Evolutionary conservation across 2,888 invertebrate species (phyloP), one percentile per base, ranked within the genome.

Genomic region (Ypsolopha scabrella): DNA sequence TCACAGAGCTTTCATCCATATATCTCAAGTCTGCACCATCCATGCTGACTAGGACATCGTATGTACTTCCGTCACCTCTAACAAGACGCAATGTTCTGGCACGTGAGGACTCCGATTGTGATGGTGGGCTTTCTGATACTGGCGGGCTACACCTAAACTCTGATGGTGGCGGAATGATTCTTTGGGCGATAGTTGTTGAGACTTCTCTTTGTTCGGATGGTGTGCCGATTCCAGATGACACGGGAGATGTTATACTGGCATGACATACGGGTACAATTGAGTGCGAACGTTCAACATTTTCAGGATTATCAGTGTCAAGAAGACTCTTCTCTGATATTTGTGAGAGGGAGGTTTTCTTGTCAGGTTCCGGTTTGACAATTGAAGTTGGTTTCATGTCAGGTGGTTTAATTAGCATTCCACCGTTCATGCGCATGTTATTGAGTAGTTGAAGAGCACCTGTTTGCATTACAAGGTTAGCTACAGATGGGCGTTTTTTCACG

Each of bases 1-100:
- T 92, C 44, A 95, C 90, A 35, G 95, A 95, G 73, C 95, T 95
- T 70, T 96, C 96, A 70, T 96, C 96, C 96, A 96, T 96, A 74
- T 90, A 96, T 47, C 94, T 90, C 51, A 96, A 80, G 75, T 96
- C 96, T n/a, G 94, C 93, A 55, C 93, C 93, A 68, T 95, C 95
- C 76, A 95, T 87, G 49, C 92, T 92, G 14, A 92, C 89, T 54
- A 96, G 83, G 55, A 94, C 88, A 70, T 95, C 95, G 65, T 92
- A 94, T 39, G 91, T 91, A 49, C 87, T 86, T 52, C 87, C 88
- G 54, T 89, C 82, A 51, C 88, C 87, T 65, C 88, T 89, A n/a
- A 88, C 79, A 46, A 88, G 81, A 58, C 75, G 74, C 52, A 90
- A 77, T 57, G 88, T 88, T 65, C 80, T 81, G 49, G 89, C 88